A percentile compares a stretch with the other conserved stretches of the same genome.
Evolutionary conservation across 1,140 invertebrate species (phyloP).

Genomic region (Drosophila yakuba): DNA sequence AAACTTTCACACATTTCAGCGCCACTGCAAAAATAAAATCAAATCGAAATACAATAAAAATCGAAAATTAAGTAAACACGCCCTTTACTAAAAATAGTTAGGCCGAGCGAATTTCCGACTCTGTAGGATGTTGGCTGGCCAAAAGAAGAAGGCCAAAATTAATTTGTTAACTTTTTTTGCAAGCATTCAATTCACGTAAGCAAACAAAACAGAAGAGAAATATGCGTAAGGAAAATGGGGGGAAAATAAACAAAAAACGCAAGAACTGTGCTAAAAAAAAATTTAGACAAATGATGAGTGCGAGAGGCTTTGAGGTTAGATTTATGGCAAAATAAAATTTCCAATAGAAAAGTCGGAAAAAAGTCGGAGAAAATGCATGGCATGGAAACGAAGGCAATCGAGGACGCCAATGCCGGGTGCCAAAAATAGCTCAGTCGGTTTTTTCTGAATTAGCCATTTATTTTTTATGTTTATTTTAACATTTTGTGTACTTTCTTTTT

Average conservation of each 20-base stretch:
- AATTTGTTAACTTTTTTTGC: slow-evolving; percentile 60
- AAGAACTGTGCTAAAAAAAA: slow-evolving; percentile 60
- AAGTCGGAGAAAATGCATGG: slow-evolving; percentile 39
- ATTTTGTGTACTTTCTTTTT: slow-evolving; percentile 31
- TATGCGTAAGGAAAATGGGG: slow-evolving; percentile 58
- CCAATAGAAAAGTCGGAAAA: slow-evolving; percentile 51
- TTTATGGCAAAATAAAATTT: slow-evolving; percentile 79
- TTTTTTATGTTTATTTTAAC: slow-evolving; percentile 63
- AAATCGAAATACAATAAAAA: slow-evolving; percentile 66
- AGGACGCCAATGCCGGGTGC: slow-evolving; percentile 45
- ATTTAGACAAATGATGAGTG: slow-evolving; percentile 79
- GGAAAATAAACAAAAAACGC: slow-evolving; percentile 72
- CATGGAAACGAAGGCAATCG: slow-evolving; percentile 64
- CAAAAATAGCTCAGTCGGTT: slow-evolving; percentile 59
- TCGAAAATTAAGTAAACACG: slow-evolving; percentile 68
- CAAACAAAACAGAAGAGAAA: slow-evolving; percentile 69
- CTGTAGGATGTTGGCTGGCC: slow-evolving; percentile 9
- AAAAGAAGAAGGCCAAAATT: slow-evolving; percentile 19
- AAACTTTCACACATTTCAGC: slow-evolving; percentile 63
- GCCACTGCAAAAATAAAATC: slow-evolving; percentile 42
- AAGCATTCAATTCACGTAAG: slow-evolving; percentile 43
- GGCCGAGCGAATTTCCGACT: slow-evolving; percentile 15
- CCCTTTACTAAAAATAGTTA: slow-evolving; percentile 75
- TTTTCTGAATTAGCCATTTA: slow-evolving; percentile 54
- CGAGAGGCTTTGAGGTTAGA: slow-evolving; percentile 73